A percentile compares a stretch with the other conserved stretches of the same genome.
Evolutionary conservation across 2,113 vertebrate species (phyloP).

Genomic region (Hoplias malabaricus): DNA sequence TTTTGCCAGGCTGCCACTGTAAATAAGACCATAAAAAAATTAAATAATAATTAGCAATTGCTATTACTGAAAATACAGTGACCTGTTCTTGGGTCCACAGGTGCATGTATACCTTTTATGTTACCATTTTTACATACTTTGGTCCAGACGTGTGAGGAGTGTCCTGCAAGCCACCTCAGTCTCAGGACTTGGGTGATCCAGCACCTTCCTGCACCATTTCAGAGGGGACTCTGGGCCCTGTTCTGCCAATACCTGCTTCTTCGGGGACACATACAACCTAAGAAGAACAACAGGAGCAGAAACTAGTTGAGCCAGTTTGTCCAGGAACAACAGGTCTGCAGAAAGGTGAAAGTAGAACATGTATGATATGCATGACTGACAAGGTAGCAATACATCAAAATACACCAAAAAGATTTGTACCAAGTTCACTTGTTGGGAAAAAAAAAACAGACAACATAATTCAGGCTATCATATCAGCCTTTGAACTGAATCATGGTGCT

Average conservation of each 20-base stretch:
- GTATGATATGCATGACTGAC: neutral
- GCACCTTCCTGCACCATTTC: slow-evolving; percentile 86
- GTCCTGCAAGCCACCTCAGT: slow-evolving; percentile 86
- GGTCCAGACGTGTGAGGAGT: slow-evolving; percentile 82
- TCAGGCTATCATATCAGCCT: neutral
- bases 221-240: slow-evolving; percentile 76
- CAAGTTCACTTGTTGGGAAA: neutral
- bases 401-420: neutral
- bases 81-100: no score
- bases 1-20: no score
- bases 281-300: neutral
- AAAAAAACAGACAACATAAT: neutral
- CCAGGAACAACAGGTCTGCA: neutral
- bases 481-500: neutral
- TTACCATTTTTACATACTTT: slow-evolving; percentile 71
- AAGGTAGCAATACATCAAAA: neutral
- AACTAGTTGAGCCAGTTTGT: neutral
- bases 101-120: neutral
- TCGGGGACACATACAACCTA: slow-evolving; percentile 87
- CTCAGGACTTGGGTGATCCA: slow-evolving; percentile 87
- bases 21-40: no score
- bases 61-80: no score
- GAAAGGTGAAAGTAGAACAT: neutral
- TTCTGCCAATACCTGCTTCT: slow-evolving; percentile 73
- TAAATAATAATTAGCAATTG: no score